These are phyloP conservation scores for Sebastiscus albofasciatus DNA, from an alignment of 2,797 vertebrate species.

Conservation along the genomic window DNA sequence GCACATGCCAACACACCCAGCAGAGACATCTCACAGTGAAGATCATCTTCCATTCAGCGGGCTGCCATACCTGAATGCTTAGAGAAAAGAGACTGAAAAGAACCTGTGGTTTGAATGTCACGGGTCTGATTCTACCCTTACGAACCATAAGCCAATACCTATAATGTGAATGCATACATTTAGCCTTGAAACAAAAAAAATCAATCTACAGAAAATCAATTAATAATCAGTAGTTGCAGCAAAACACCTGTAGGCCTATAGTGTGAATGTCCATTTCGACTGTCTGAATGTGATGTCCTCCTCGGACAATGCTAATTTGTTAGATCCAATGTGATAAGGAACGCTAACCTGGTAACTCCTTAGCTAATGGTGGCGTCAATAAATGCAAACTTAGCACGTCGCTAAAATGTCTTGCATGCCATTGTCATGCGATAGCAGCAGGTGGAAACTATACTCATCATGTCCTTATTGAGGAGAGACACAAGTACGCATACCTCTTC, in stretches of 20 bases:
- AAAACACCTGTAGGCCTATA: not conserved
- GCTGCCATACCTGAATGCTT: slow-evolving; percentile 30
- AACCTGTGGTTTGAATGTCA: slow-evolving; percentile 16
- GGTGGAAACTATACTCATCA: slow-evolving; percentile 46
- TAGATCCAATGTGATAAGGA: not conserved
- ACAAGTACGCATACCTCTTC: not conserved
- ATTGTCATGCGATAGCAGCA: slow-evolving; percentile 50
- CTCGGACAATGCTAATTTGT: slow-evolving; percentile 20
- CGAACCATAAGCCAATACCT: not conserved
- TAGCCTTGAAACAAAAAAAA: not conserved
- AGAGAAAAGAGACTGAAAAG: slow-evolving; percentile 36
- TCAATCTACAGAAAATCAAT: not conserved
- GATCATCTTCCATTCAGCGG: slow-evolving; percentile 62
- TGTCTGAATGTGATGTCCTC: not conserved
- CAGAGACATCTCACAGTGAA: slow-evolving; percentile 51
- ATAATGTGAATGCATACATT: not conserved
- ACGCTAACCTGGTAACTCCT: slow-evolving; percentile 9
- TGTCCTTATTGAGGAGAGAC: slow-evolving; percentile 17
- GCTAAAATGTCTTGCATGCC: slow-evolving; percentile 24
- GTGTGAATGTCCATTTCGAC: no score
- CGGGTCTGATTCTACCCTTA: slow-evolving; percentile 3
- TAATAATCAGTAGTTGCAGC: not conserved
- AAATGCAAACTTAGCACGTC: slow-evolving; percentile 45
- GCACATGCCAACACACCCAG: slow-evolving; percentile 65
- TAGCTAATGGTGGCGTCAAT: not conserved